Percentiles rank a stretch among this genome's conserved stretches.
Conservation (phyloP, 2,797 vertebrate species). For the Thripadectes ignobilis region DNA sequence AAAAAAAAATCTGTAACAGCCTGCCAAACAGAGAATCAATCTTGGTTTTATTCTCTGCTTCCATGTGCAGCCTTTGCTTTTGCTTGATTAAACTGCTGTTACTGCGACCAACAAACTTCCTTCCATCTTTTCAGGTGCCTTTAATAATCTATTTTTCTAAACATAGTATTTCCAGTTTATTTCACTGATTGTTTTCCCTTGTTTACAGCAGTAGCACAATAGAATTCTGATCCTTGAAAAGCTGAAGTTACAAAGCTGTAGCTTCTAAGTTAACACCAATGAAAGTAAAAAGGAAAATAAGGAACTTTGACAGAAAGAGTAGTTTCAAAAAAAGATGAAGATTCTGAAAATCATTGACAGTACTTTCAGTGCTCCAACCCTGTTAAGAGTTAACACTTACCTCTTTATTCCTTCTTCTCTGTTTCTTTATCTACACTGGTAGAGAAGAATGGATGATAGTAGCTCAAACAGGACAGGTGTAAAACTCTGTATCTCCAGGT, state of each 20-base stretch:
- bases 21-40: not conserved
- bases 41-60: not conserved
- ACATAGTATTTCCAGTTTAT: not conserved
- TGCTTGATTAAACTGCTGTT: not conserved
- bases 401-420: not conserved
- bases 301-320: not conserved
- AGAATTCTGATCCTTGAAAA: not conserved
- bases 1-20: not conserved
- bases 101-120: not conserved
- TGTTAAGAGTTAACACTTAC: not conserved
- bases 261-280: not conserved
- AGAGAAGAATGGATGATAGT: not conserved
- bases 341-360: not conserved
- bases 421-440: not conserved
- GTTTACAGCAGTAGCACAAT: not conserved
- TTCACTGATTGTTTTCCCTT: not conserved
- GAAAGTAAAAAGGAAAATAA: not conserved
- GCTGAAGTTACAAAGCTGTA: not conserved
- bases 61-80: not conserved
- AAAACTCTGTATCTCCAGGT: not conserved
- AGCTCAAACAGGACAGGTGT: not conserved
- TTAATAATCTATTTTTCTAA: not conserved
- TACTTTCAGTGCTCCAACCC: not conserved
- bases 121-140: not conserved
- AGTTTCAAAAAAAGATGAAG: accelerated